Base-by-base conservation (phyloP, 1,140 invertebrate genomes). In the Ceratina australensis region DNA sequence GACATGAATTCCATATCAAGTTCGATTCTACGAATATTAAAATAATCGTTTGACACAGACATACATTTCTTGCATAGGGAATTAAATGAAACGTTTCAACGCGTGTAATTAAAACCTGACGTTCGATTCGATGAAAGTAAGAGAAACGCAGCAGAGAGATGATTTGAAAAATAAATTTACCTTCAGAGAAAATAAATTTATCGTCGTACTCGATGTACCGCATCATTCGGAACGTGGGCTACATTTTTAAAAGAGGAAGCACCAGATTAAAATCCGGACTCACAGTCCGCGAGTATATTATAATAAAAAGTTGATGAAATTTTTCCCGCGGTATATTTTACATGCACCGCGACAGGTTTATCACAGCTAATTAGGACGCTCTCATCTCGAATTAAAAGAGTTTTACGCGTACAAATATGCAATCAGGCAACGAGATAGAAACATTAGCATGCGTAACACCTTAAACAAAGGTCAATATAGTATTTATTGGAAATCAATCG, bases 401-500 rank as follows among this genome's bases (percentile, higher is more conserved):
- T 1, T 7, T 5, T 5, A 24, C 60, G 49, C 22, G 68, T 47
- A 26, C 12, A 16, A 73, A 56, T 8, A 16, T 16, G n/a, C 49
- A 15, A 33, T 61, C 24, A 5, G 20, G 18, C 33, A 28, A 1
- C 16, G 7, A 2, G 13, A 5, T 20, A 12, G 18, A 16, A 5
- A n/a, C n/a, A 16, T 57, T 54, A 63, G 63, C 33, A 60, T n/a
- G 7, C 13, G 4, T n/a, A 47, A 20, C 12, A 65, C 28, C 33
- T 56, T 57, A 15, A 56, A 52, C 50, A 20, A 3, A 16, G 63
- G 18, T 74, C 33, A 2, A 13, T 15, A 8, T n/a, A n/a, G n/a
- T n/a, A n/a, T n/a, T n/a, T 65, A 57, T 66, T 57, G 24, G 52
- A 67, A 60, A 33, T 75, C 63, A 50, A 67, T 75, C 64, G 24